phyloP scores from a whole-genome alignment of 2,113 vertebrate species.

The Delphinapterus leucas region DNA sequence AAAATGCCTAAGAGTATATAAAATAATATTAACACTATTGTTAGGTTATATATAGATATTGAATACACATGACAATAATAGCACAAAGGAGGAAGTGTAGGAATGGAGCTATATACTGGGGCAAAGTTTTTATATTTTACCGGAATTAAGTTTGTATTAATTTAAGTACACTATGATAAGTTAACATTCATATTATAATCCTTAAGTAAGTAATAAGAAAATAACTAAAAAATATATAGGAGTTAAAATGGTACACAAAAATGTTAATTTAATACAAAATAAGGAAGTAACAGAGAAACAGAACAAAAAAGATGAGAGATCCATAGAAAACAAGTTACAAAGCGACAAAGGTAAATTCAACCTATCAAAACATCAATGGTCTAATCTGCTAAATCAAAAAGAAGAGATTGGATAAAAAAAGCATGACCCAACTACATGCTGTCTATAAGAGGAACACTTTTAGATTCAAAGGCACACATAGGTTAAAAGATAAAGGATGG shows the following conservation, averaged over 20 bases:
- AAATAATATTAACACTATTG: neutral
- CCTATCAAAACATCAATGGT: neutral
- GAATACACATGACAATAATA: neutral
- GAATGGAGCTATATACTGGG: neutral
- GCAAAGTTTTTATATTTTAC: neutral
- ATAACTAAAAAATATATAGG: neutral
- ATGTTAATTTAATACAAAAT: slow-evolving; percentile 18
- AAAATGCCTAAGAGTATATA: neutral
- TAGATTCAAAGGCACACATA: neutral
- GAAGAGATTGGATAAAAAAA: neutral
- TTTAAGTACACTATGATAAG: neutral
- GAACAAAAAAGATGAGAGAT: neutral
- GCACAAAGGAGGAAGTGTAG: neutral
- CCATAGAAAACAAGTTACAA: neutral
- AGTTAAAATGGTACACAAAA: neutral
- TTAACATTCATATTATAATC: neutral
- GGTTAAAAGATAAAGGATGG: neutral
- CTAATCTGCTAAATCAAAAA: neutral
- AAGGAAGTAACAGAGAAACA: neutral
- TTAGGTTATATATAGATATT: neutral
- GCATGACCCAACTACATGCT: neutral
- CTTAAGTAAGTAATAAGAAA: neutral
- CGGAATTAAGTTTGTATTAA: neutral
- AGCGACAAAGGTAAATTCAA: neutral
- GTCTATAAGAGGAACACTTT: neutral